A percentile compares a stretch with the other conserved stretches of the same genome.
Evolutionary conservation across 2,888 invertebrate species (phyloP).

Genomic region (Diadegma fenestrale): DNA sequence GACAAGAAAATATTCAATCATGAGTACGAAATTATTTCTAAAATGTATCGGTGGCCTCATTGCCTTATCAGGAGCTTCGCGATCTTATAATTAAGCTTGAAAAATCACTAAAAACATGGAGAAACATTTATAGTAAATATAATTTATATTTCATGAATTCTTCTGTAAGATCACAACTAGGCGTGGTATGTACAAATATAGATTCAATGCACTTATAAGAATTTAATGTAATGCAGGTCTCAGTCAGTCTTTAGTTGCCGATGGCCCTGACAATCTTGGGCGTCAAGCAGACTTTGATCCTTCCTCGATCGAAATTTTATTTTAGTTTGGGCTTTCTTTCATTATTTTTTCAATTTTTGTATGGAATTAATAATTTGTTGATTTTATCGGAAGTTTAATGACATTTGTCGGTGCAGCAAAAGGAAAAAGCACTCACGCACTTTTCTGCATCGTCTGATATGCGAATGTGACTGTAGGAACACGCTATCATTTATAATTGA

Average conservation of each 20-base stretch:
- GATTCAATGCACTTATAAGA: conserved; percentile 80
- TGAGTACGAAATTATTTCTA: not conserved
- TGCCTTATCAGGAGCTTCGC: not conserved
- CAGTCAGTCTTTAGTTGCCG: conserved; percentile 84
- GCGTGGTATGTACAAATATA: conserved; percentile 81
- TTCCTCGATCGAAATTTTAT: conserved; percentile 68
- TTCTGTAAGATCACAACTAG: conserved; percentile 80
- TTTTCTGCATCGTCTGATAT: conserved; percentile 23
- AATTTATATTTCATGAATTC: conserved; percentile 83
- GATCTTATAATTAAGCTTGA: not conserved
- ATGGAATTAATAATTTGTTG: not conserved
- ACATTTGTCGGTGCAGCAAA: conserved; percentile 12
- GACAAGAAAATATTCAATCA: not conserved
- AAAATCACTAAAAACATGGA: conserved; percentile 10
- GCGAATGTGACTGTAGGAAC: conserved; percentile 39
- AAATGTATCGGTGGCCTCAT: too few species aligned
- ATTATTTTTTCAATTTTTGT: not conserved
- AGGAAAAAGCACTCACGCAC: conserved; percentile 3
- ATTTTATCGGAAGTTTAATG: conserved; percentile 35
- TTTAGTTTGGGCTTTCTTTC: conserved; percentile 1
- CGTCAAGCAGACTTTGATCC: conserved; percentile 77
- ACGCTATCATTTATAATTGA: conserved; percentile 1
- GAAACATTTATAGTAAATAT: conserved; percentile 79
- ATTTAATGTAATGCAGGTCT: conserved; percentile 84
- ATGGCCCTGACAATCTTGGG: conserved; percentile 76